Evolutionary conservation across 92 coral and sea anemone genomes (phyloP), one percentile per base, ranked within the genome.

Genomic region (Bergia sp.): DNA sequence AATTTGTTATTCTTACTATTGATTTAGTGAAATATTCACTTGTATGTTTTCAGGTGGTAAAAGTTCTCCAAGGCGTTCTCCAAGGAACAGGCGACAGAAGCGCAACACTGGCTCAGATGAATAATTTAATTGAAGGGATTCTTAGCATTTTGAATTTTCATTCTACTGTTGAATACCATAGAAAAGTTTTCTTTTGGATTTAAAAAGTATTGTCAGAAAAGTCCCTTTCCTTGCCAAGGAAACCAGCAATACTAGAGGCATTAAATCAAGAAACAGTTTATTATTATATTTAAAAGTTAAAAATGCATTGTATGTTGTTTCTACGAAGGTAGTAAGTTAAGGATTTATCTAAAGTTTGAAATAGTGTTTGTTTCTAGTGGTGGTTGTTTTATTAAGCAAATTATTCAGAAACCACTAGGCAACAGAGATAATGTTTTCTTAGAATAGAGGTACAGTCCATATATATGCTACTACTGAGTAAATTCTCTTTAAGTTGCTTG

Each of bases 31-130:
- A 23, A 53, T 18, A 53, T 13, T 16, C 12, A 5, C 67, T 80
- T 87, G 7, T 36, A 11, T 50, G 57, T 12, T 76, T 15, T 77
- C 74, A 86, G 87, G 89, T 90, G 95, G 94, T 37, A 95, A 95
- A 86, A 93, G 82, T 82, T 97, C 99, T 15, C 99, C 99, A 15
- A 96, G 99, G 74, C 99, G 99, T 57, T 97, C 99, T 64, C 99
- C 99, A 47, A 91, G 99, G 83, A 97, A 95, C 93, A 93, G 99
- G 88, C 93, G 99, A 86, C 99, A 97, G 81, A 97, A 95, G 81
- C 97, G 99, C 50, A 97, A 95, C 94, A 93, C 99, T 86, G 99
- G 99, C 73, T 94, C 99, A 44, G 98, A 94, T 83, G 99, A 97
- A 95, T 96, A 97, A 66, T 79, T 37, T 23, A 71, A 44, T 1